phyloP scores from a whole-genome alignment of 2,113 vertebrate species.

The Arothron firmamentum region DNA sequence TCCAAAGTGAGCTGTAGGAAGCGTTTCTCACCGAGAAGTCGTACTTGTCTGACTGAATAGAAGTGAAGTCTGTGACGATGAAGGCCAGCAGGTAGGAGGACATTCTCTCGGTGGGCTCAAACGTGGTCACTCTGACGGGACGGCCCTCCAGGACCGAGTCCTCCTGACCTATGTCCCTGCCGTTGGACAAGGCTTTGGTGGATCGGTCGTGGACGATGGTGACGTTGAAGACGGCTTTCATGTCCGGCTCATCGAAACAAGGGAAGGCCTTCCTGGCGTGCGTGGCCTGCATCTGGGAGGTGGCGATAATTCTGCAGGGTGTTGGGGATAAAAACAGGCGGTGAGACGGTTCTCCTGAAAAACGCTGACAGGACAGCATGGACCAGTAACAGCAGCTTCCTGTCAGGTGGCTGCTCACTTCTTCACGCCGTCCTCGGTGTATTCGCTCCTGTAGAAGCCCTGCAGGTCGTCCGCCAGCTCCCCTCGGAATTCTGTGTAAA shows the following conservation, averaged over 20 bases:
- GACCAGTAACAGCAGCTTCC: neutral
- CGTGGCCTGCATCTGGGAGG: conserved; percentile 89
- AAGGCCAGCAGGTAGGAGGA: conserved; percentile 92
- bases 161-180: conserved; percentile 54
- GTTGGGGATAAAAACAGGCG: conserved; percentile 8
- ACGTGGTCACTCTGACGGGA: conserved; percentile 59
- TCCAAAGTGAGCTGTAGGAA: neutral
- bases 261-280: conserved; percentile 90
- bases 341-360: neutral
- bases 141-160: fast-evolving
- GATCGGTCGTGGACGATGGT: conserved; percentile 69
- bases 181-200: conserved; percentile 82
- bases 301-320: conserved; percentile 83
- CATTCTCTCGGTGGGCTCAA: conserved; percentile 80
- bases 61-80: conserved; percentile 79
- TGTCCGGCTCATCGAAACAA: conserved; percentile 92
- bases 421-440: conserved; percentile 52
- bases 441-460: conserved; percentile 94
- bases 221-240: conserved; percentile 88
- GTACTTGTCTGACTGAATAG: fast-evolving
- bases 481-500: conserved; percentile 77
- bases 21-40: conserved; percentile 67
- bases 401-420: conserved; percentile 72
- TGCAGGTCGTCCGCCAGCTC: conserved; percentile 87
- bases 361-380: neutral